Evolutionary conservation across 2,797 vertebrate genomes (phyloP).

Genomic region (Phrynocephalus guinanensis): DNA sequence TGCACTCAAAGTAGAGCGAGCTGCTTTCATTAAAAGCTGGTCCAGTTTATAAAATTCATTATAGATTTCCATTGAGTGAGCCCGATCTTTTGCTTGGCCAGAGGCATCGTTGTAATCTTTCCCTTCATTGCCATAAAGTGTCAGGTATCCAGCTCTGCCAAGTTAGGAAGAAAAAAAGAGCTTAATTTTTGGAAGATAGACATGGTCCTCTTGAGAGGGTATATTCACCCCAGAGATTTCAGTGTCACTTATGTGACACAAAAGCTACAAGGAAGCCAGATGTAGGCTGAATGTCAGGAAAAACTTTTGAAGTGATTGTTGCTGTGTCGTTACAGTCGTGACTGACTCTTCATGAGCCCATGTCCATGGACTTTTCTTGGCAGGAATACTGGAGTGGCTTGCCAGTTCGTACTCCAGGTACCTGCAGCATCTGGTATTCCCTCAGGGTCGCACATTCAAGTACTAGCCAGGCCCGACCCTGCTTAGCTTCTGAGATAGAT

Average conservation of each 20-base stretch:
- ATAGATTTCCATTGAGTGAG: conserved; percentile 77
- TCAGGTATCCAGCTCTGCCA: conserved; percentile 87
- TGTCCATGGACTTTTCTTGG: no score
- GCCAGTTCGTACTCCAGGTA: no score
- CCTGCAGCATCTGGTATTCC: no score
- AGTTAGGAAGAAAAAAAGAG: not conserved
- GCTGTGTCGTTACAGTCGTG: no score
- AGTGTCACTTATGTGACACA: not conserved
- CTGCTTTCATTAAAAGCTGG: conserved; percentile 83
- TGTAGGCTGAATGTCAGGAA: no score
- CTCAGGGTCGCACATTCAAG: no score
- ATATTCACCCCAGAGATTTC: not conserved
- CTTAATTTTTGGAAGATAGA: not conserved
- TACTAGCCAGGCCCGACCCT: no score
- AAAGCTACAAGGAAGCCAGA: no score
- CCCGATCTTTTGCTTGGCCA: conserved; percentile 63
- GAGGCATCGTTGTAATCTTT: conserved; percentile 56
- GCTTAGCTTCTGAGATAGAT: no score
- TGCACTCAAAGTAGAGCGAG: conserved; percentile 78
- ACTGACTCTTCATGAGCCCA: no score
- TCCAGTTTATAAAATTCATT: conserved; percentile 83
- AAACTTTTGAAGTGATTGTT: no score
- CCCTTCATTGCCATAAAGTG: conserved; percentile 81
- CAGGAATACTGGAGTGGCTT: no score
- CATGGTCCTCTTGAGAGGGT: not conserved